Base-by-base conservation (phyloP, 1,140 invertebrate genomes). In the Lanistes nyassanus region DNA sequence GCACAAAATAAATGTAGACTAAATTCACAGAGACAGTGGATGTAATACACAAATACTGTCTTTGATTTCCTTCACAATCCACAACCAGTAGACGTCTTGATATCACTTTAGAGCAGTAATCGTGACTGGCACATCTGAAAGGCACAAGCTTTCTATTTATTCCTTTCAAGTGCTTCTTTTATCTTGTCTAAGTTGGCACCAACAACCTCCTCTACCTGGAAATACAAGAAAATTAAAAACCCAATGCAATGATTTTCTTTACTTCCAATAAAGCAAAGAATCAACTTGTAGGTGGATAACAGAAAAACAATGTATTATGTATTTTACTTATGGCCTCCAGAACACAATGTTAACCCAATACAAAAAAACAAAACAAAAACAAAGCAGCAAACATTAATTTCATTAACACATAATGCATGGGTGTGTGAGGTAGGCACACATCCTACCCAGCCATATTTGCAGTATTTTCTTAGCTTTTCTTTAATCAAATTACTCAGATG, bases 101-200 rank as follows among this genome's bases (percentile, higher is more conserved):
- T 23, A 11, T 31, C 11, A 65, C 29, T 65, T 5, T 34, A 31
- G 34, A 65, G n/a, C 29, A 9, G 37, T 13, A 65, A 21, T 34
- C 29, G 5, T 37, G 21, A 31, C 29, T 0, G 2, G n/a, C 29
- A 36, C 26, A 37, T 13, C 34, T n/a, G n/a, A 37, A 42, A 36
- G 7, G 26, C 37, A 36, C 21, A 31, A 37, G 62, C 21, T 0
- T 31, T n/a, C 23, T 64, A 64, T 64, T 64, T 64, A 34, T 64
- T 4, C 7, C 34, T 64, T 1, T 64, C 19, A 29, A 64, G 29
- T 11, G 62, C 31, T 31, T 64, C 31, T 5, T 2, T 2, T 29
- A 64, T 64, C 16, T 31, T 36, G 29, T 26, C 62, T 34, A 34
- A 31, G 31, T 64, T 64, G 62, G 62, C 62, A 19, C 62, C 62